Percentiles rank a stretch among this genome's conserved stretches.
These are phyloP conservation scores for Chaenodraco wilsoni DNA, from an alignment of 2,797 vertebrate genomes.

Conservation along the genomic window DNA sequence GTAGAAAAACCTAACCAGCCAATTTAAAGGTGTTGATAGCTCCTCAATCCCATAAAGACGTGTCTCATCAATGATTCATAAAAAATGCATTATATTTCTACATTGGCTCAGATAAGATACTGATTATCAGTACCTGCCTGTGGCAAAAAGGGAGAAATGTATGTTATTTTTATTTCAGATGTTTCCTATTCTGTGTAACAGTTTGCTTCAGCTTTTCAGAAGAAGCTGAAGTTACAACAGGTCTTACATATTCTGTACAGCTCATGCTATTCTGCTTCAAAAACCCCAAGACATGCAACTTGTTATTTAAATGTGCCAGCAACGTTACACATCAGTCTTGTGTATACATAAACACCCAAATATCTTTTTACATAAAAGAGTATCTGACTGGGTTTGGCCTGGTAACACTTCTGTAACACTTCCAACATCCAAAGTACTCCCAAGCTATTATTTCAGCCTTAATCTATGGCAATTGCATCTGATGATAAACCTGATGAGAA, in stretches of 20 bases:
- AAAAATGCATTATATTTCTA: not conserved
- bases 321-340: not conserved
- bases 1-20: not conserved
- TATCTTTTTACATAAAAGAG: not conserved
- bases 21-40: not conserved
- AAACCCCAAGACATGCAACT: not conserved
- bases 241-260: not conserved
- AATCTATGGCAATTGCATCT: not conserved
- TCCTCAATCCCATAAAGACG: not conserved
- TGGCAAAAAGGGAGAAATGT: not conserved
- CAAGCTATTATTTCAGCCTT: not conserved
- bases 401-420: not conserved
- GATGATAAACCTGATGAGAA: not conserved
- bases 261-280: not conserved
- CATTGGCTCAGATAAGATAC: slow-evolving; percentile 4
- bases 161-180: slow-evolving; percentile 1
- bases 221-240: not conserved
- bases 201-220: not conserved
- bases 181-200: not conserved
- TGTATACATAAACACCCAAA: not conserved
- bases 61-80: slow-evolving; percentile 8
- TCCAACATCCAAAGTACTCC: not conserved
- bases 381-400: not conserved
- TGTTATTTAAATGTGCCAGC: not conserved
- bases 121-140: not conserved